Conservation (phyloP, 2,113 vertebrate genomes). For the Typhlomys cinereus region DNA sequence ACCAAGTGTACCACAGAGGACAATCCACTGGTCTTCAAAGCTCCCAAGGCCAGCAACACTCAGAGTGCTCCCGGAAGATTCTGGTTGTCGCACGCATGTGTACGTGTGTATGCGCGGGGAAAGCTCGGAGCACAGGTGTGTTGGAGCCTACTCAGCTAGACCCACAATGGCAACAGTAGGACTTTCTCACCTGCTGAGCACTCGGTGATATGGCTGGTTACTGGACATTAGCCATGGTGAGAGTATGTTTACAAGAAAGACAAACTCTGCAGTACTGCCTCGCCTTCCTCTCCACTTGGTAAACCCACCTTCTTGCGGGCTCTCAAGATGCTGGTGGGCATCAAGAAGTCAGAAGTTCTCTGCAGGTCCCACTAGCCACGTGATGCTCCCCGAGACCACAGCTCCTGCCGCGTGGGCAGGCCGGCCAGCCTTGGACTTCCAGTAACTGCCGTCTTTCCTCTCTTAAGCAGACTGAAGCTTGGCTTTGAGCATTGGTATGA, state of each 20-base stretch:
- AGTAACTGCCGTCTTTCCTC: neutral
- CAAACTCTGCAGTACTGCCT: neutral
- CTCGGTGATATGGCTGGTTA: neutral
- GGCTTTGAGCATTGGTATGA: neutral
- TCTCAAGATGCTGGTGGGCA: neutral
- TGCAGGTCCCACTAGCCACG: neutral
- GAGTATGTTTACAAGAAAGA: neutral
- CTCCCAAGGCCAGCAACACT: neutral
- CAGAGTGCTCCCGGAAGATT: neutral
- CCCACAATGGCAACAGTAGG: rapidly evolving
- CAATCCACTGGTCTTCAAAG: neutral
- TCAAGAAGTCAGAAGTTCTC: neutral
- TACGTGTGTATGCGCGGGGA: neutral
- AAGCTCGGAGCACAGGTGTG: neutral
- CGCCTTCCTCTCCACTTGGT: neutral
- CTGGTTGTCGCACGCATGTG: neutral
- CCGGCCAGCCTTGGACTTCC: neutral
- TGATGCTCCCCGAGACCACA: neutral
- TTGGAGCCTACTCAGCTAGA: neutral
- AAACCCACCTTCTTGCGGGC: neutral
- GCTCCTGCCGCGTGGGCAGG: neutral
- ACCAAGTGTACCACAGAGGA: neutral
- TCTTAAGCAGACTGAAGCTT: neutral
- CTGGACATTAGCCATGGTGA: neutral
- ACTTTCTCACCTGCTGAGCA: neutral